Base-by-base conservation (phyloP, 2,797 vertebrate genomes). In the Tenualosa thibaudeaui region DNA sequence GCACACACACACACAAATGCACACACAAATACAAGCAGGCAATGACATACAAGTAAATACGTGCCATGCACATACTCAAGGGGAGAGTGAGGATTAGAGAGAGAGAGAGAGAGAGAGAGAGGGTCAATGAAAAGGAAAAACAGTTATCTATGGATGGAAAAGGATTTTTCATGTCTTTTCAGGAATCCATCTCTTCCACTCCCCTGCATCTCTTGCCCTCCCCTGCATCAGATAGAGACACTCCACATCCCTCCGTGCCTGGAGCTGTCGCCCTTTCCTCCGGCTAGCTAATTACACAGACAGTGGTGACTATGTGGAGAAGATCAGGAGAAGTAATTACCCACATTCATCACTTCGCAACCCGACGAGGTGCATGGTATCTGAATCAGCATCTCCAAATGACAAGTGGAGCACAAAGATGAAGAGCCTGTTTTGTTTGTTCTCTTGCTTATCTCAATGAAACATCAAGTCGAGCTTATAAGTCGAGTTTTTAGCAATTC, bases 271-370 rank as follows among this genome's bases (percentile, higher is more conserved):
- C 71, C 40, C 71, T 3, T 17, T 46, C 15, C 19, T 19, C 10
- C 12, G 31, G 17, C 71, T 46, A n/a, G 71, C 71, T 78, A 78
- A 78, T 78, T 78, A 46, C 71, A 24, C 58, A 24, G 58, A 62
- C 22, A 22, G 71, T 13, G 71, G 40, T 15, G 71, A 22, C 37
- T 43, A 46, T 40, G 71, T 78, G 71, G 37, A 43, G 71, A 19
- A 78, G 91, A 90, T 89, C 88, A 89, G 87, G 81, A 85, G 83
- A 91, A 82, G 90, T 92, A 91, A 93, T 94, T 93, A 93, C 90
- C 81, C 84, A 86, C 89, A 91, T 93, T 88, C 86, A 90, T 92
- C 90, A 90, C 85, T 31, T 19, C 43, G 83, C 46, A 84, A 86
- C 86, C 9, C 81, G 85, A 87, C 81, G 85, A 87, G 26, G 40